Evolutionary conservation across 1,140 invertebrate genomes (phyloP), one percentile per base, ranked within the genome.

Genomic region (Drosophila erecta): DNA sequence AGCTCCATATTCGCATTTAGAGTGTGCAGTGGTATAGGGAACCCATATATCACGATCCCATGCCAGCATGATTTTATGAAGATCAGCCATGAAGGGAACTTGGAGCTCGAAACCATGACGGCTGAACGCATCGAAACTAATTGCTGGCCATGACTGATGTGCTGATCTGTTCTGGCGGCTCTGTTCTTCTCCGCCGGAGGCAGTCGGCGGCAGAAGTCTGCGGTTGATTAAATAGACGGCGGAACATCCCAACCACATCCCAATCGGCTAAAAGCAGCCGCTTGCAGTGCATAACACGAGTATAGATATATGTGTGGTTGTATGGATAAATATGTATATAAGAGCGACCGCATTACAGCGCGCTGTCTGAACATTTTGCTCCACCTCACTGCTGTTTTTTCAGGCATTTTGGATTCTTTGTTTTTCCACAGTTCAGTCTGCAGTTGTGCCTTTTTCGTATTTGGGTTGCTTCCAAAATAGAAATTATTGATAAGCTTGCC

Each of bases 401-500:
- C 17, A 51, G 56, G 33, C 41, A 41, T 76, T 57, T 72, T 37
- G 15, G 30, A 49, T 22, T 54, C 37, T 46, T 67, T 61, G 15
- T 60, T 43, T 50, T 64, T 43, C 38, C 46, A 12, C 24, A 57
- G 15, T 40, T 56, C 15, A n/a, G 35, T 62, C n/a, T 74, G 58
- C 46, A 41, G 41, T 53, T 53, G 33, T 49, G 27, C 41, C 24
- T 37, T 69, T 57, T 69, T 44, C 22, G 10, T 50, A 43, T 44
- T 44, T 60, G 27, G 33, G 22, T 27, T 64, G 40, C 24, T 56
- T 73, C 46, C 53, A 65, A 74, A 77, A 79, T 77, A 85, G 73
- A 81, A 85, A 74, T 77, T 77, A 77, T 80, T 85, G 81, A 85
- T 85, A 85, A 85, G 72, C 62, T 38, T 24, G 20, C 5, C n/a